These are phyloP conservation scores for Amphibalanus amphitrite DNA, from an alignment of 1,140 invertebrate genomes.

Conservation along the genomic window DNA sequence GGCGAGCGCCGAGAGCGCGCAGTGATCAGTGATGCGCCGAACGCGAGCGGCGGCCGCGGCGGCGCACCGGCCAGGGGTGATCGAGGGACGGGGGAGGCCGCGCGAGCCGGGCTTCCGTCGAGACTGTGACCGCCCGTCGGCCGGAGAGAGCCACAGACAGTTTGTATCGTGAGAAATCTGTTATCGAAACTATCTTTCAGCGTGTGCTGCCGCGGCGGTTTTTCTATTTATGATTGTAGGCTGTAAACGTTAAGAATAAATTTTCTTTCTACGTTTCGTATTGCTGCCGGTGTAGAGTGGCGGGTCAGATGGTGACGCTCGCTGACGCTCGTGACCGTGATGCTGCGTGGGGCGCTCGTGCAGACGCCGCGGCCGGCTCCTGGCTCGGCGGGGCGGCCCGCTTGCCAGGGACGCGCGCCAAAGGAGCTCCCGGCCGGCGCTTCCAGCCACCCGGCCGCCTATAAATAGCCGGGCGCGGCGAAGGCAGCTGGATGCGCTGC, in stretches of 20 bases:
- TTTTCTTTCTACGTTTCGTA: neutral
- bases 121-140: neutral
- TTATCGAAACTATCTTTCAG: neutral
- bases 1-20: no score
- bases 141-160: neutral
- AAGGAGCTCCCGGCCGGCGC: no score
- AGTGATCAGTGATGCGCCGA: neutral
- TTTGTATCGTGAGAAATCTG: neutral
- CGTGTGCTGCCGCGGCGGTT: neutral
- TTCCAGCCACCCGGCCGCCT: neutral
- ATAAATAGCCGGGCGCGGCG: neutral
- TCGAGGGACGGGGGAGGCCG: no score
- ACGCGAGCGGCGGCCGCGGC: no score
- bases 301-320: no score
- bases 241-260: neutral
- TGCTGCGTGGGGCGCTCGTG: no score
- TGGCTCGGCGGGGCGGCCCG: no score
- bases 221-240: conserved; percentile 2
- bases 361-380: no score
- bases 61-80: no score
- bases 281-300: neutral
- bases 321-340: no score
- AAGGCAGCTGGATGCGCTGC: neutral
- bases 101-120: neutral
- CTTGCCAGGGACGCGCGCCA: neutral